Conservation (phyloP, 92 coral and sea anemone species). For the Siderastrea siderea region DNA sequence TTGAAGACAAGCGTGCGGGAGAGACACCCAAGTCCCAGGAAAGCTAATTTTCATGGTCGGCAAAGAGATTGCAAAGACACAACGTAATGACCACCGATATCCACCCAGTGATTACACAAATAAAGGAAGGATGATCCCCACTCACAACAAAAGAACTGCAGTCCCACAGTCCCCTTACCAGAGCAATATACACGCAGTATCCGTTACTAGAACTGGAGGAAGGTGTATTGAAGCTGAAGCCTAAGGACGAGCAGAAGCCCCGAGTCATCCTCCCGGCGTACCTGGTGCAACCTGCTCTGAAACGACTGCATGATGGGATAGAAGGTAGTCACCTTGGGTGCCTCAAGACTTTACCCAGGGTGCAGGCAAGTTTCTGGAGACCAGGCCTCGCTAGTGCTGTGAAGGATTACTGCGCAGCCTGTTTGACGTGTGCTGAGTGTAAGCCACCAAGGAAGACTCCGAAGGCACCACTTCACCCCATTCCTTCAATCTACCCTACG, state of each 20-base stretch:
- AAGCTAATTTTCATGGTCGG: slow-evolving; percentile 8
- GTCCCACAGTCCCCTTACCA: slow-evolving; percentile 5
- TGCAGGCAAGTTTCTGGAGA: slow-evolving; percentile 67
- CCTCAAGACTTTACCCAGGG: slow-evolving; percentile 28
- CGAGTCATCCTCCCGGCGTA: slow-evolving; percentile 25
- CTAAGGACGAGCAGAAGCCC: not conserved
- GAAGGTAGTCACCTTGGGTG: slow-evolving; percentile 53
- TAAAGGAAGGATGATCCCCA: slow-evolving; percentile 15
- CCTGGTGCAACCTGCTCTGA: not conserved
- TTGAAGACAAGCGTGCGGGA: not conserved
- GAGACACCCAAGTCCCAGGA: not conserved
- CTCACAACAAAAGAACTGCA: slow-evolving; percentile 25
- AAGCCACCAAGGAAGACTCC: too few relatives aligned
- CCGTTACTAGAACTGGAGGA: slow-evolving; percentile 21
- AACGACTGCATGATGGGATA: slow-evolving; percentile 44
- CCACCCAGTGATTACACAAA: slow-evolving; percentile 6
- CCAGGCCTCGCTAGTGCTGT: slow-evolving; percentile 36
- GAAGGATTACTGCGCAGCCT: too few relatives aligned
- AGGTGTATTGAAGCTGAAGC: slow-evolving; percentile 10
- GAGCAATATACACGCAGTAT: slow-evolving; percentile 43
- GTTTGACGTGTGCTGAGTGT: too few relatives aligned
- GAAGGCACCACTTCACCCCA: too few relatives aligned
- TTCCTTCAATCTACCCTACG: too few relatives aligned
- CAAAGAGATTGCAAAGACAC: slow-evolving; percentile 59
- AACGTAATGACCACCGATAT: slow-evolving; percentile 59